phyloP scores from a whole-genome alignment of 2,113 vertebrate species.

The Hyperoodon ampullatus region DNA sequence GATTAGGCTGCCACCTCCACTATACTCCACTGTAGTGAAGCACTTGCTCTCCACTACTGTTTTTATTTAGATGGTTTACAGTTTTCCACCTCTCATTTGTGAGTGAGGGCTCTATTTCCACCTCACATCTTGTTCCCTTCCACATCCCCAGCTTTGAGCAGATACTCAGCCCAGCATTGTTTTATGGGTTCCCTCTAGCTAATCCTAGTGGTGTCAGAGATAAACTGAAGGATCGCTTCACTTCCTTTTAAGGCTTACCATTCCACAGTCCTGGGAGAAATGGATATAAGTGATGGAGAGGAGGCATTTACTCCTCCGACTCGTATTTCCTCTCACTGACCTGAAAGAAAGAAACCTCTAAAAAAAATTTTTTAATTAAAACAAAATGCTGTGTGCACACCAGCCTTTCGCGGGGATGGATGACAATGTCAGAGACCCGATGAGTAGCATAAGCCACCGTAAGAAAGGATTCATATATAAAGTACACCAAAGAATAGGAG shows the following conservation, averaged over 20 bases:
- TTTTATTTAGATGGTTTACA: background rate
- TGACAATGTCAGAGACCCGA: conserved; percentile 11
- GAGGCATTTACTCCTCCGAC: conserved; percentile 42
- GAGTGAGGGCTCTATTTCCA: background rate
- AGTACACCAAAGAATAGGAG: conserved; percentile 70
- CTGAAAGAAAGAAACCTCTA: conserved; percentile 52
- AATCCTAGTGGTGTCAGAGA: background rate
- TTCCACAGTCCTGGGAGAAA: background rate
- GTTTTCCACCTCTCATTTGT: background rate
- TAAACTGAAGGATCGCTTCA: background rate
- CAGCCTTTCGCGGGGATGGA: conserved; percentile 43
- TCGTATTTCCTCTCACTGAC: conserved; percentile 34
- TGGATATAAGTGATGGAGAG: background rate
- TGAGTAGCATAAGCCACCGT: conserved; percentile 53
- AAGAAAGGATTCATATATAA: conserved; percentile 59
- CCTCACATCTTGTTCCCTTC: background rate
- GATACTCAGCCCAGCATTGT: background rate
- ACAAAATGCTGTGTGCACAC: background rate
- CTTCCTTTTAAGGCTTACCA: conserved; percentile 1
- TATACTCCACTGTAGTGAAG: background rate
- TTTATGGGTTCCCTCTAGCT: background rate
- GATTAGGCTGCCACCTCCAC: background rate
- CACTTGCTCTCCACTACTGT: background rate
- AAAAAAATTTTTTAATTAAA: background rate
- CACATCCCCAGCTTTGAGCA: background rate